These are phyloP conservation scores for Clunio marinus DNA, from an alignment of 2,888 invertebrate species.

Conservation along the genomic window DNA sequence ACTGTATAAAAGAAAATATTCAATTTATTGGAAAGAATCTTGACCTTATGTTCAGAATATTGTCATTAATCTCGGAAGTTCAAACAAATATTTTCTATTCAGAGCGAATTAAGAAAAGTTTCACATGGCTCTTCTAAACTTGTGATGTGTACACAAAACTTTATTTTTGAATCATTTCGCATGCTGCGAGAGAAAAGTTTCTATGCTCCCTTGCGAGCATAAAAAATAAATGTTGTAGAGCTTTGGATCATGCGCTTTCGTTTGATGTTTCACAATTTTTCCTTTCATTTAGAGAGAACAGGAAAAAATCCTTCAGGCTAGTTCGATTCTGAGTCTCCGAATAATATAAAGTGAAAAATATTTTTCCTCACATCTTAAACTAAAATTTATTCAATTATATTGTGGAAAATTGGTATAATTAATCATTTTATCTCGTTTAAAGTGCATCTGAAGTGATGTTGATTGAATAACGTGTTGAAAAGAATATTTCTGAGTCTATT, in stretches of 20 bases:
- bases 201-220: not conserved
- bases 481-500: no score
- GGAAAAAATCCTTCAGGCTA: constrained; percentile 34
- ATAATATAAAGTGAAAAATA: not conserved
- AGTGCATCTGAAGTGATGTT: not conserved
- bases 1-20: no score
- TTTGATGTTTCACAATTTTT: constrained; percentile 6
- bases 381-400: not conserved
- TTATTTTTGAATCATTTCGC: not conserved
- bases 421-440: not conserved
- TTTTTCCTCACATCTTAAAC: not conserved
- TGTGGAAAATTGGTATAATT: not conserved
- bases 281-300: constrained; percentile 24
- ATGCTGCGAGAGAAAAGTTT: not conserved
- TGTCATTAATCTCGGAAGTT: no score
- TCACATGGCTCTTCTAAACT: no score
- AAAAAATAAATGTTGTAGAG: not conserved
- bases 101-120: not conserved
- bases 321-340: constrained; percentile 27
- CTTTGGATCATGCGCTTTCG: not conserved
- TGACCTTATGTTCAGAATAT: no score
- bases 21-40: no score
- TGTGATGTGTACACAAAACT: no score
- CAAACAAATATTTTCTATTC: no score
- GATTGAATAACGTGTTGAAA: no score